Conservation (phyloP, 1,140 invertebrate genomes). For the Cyrtorhinus lividipennis region DNA sequence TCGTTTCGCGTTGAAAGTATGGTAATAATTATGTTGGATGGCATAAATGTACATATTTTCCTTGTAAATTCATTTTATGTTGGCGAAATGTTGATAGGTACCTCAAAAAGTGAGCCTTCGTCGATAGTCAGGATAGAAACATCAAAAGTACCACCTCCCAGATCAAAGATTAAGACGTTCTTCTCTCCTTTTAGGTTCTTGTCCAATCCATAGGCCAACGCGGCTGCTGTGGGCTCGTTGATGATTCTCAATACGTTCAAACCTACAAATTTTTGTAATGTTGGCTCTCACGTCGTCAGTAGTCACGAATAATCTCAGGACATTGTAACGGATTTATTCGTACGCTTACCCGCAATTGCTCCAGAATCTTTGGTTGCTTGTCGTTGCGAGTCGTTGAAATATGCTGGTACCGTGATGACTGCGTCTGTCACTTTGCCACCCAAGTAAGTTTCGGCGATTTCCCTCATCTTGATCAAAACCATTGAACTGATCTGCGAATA, state of each 20-base stretch:
- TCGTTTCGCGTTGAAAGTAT: too few species aligned
- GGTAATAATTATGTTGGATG: too few species aligned
- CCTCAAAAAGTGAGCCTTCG: too few species aligned
- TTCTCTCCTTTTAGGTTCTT: slow-evolving; percentile 64
- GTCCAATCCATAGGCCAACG: slow-evolving; percentile 68
- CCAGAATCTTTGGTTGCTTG: slow-evolving; percentile 64
- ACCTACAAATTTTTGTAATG: too few species aligned
- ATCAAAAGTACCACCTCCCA: slow-evolving; percentile 65
- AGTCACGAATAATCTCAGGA: too few species aligned
- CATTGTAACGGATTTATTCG: too few species aligned
- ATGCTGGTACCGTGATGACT: slow-evolving; percentile 56
- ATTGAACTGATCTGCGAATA: too few species aligned
- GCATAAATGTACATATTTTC: too few species aligned
- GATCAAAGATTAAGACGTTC: slow-evolving; percentile 58
- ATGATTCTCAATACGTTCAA: slow-evolving; percentile 73
- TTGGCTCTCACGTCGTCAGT: too few species aligned
- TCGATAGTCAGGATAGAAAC: slow-evolving; percentile 77
- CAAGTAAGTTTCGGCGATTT: slow-evolving; percentile 36
- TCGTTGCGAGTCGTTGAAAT: too few species aligned
- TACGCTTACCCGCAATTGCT: slow-evolving; percentile 52
- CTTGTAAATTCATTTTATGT: too few species aligned
- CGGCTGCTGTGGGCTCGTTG: slow-evolving; percentile 65
- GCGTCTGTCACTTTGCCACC: slow-evolving; percentile 36
- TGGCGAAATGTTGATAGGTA: too few species aligned
- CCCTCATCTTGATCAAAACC: slow-evolving; percentile 45